Base-by-base conservation (phyloP, 2,797 vertebrate species). In the Onychomys torridus region DNA sequence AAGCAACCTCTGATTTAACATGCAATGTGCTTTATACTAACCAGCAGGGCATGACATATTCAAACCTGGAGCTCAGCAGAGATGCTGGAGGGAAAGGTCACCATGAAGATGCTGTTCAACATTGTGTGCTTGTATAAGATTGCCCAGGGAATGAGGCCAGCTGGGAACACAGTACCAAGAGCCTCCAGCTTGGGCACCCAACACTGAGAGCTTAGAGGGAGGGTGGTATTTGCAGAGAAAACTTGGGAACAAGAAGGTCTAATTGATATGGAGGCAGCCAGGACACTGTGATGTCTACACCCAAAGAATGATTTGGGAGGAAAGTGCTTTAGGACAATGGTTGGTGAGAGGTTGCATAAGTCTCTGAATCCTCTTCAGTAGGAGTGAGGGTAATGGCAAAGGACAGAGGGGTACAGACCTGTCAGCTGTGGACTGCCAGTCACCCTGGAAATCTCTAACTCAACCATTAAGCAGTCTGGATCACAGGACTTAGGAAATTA, bases 31-130 rank as follows among this genome's bases (percentile, higher is more conserved):
- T 90, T 83, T 57, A 93, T 59, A 77, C 19, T 86, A 23, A 77
- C 37, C 76, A 78, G 25, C 14, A 84, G 63, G 37, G 21, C 71
- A 43, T 43, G 59, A 43, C 16, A 37, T 87, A 61, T 25, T 76
- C 87, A 76, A 61, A n/a, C 40, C 79, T 86, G 57, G 49, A 79
- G 11, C 55, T 94, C 37, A 82, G 5, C 5, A 5, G 14, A 29
- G 17, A 83, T 46, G 29, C 34, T 29, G 8, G 21, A 81, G 21
- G n/a, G 5, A 32, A 11, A 32, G 63, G 29, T 8, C 49, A 75
- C 17, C 23, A 55, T 27, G 34, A 88, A 75, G 82, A 89, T 84
- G 83, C n/a, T 96, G 43, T 63, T 29, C 82, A 75, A 90, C 93
- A 55, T 34, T 55, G 29, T 4, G 57, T 32, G 23, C 40, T 52